These are phyloP conservation scores for Mongoloraphidia duomilia DNA, from an alignment of 2,888 invertebrate species.

Conservation along the genomic window DNA sequence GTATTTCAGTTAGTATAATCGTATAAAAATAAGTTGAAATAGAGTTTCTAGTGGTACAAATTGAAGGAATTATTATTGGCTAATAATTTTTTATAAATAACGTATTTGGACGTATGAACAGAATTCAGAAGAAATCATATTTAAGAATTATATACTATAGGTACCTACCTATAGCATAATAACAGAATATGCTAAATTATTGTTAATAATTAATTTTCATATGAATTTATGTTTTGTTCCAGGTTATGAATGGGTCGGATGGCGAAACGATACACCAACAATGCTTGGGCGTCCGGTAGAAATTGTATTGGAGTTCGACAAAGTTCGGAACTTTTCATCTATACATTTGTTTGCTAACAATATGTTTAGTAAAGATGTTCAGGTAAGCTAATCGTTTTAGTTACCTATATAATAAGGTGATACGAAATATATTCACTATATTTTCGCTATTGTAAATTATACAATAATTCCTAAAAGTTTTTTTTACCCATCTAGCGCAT, in stretches of 20 bases:
- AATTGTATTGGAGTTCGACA: constrained; percentile 66
- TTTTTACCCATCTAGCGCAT: no score
- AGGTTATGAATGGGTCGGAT: constrained; percentile 77
- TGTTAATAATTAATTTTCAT: background rate
- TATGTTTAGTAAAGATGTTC: constrained; percentile 59
- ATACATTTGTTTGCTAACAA: constrained; percentile 65
- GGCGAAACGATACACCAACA: constrained; percentile 54
- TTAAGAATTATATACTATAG: no score
- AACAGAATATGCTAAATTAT: no score
- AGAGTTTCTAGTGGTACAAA: no score
- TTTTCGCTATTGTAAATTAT: background rate
- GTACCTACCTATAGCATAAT: no score
- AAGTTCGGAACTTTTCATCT: constrained; percentile 59
- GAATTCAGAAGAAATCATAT: no score
- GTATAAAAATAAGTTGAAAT: no score
- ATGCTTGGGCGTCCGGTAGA: constrained; percentile 50
- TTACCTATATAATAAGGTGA: background rate
- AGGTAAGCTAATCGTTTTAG: constrained; percentile 32
- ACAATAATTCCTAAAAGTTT: background rate
- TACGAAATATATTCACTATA: background rate
- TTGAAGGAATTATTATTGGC: no score
- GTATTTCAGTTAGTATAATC: no score
- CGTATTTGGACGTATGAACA: no score
- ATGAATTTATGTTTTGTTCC: no score
- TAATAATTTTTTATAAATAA: no score